A percentile compares a stretch with the other conserved stretches of the same genome.
These are phyloP conservation scores for Herpailurus yagouaroundi DNA, from an alignment of 2,113 vertebrate species.

Conservation along the genomic window DNA sequence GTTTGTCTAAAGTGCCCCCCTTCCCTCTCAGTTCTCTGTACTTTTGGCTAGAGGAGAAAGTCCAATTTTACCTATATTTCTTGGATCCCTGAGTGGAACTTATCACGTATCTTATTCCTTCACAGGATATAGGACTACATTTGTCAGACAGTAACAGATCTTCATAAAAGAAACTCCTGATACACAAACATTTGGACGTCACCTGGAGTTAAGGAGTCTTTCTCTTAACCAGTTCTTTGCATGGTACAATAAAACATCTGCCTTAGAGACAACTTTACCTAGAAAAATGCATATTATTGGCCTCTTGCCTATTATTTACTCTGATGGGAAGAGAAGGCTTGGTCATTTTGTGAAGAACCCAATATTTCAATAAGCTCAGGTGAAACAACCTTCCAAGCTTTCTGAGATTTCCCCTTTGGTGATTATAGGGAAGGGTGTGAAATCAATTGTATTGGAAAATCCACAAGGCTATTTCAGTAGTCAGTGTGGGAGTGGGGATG, in stretches of 20 bases:
- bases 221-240: background rate
- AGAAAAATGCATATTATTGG: background rate
- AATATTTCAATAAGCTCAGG: conserved; percentile 8
- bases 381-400: conserved; percentile 17
- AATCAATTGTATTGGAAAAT: background rate
- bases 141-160: background rate
- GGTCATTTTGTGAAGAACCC: conserved; percentile 13
- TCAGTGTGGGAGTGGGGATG: background rate
- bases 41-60: background rate
- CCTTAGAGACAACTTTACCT: background rate
- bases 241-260: background rate
- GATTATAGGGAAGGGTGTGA: conserved; percentile 24
- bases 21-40: background rate
- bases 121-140: background rate
- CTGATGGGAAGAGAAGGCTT: background rate
- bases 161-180: background rate
- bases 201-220: background rate
- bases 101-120: background rate
- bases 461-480: background rate
- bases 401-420: conserved; percentile 15
- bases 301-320: background rate
- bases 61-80: background rate
- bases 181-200: background rate
- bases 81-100: background rate
- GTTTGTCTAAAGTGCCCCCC: background rate